Evolutionary conservation across 1,140 invertebrate species (phyloP), one percentile per base, ranked within the genome.

Genomic region (Hesperophylax magnus): DNA sequence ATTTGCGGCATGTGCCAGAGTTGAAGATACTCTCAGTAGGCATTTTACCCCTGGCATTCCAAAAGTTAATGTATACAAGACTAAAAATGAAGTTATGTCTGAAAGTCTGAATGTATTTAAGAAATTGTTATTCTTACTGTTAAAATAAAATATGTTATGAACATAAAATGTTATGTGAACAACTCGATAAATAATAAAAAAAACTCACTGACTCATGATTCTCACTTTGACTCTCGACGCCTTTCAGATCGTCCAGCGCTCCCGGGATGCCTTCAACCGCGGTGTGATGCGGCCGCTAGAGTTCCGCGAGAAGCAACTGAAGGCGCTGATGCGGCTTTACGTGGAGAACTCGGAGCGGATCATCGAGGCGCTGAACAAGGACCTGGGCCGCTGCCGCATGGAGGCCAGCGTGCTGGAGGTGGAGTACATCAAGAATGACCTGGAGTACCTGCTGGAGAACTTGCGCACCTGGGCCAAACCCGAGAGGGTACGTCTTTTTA

Each of bases 301-400:
- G 89, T 97, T 96, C 91, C 93, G 97, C 75, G 91, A 93, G 78
- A 89, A 93, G 81, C 97, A 99, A 86, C 87, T 99, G 9, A 91
- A 95, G 86, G 91, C 89, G 24, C 84, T 98, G 4, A 84, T 94
- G 47, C 91, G 91, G 80, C 92, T 98, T 91, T 91, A 97, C 81
- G 92, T 95, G 81, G 97, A 98, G 85, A 95, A 97, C 87, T 89
- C 89, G 63, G 89, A 92, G 17, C 92, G 92, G 31, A 93, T 98
- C 85, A 86, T 94, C n/a, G 91, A 93, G 54, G 97, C 95, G 0
- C 87, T 99, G 15, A 90, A 92, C 39, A 91, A 93, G 74, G 98
- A 99, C 89, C 91, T 99, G 82, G 89, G 93, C 80, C 96, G 96
- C 85, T 89, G 91, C 84, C 94, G 94, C 87, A 93, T 93, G 84